These are phyloP conservation scores for Endomychus coccineus DNA, from an alignment of 2,888 invertebrate species.

Conservation along the genomic window DNA sequence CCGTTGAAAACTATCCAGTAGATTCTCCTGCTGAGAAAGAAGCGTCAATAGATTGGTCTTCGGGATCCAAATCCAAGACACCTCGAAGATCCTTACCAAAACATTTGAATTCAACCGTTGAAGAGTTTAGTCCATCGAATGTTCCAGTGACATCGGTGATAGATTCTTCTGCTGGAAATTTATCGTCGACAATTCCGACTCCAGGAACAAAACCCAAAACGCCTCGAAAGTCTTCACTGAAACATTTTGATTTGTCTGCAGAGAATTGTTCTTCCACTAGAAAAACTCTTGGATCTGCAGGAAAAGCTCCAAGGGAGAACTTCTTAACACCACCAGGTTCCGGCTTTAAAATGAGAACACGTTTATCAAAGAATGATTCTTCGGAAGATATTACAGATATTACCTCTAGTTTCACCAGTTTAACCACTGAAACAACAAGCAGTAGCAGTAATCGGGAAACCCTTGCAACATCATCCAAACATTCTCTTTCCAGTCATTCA, in stretches of 20 bases:
- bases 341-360: no score
- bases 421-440: not conserved
- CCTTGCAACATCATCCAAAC: no score
- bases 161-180: slow-evolving; percentile 4
- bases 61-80: not conserved
- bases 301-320: slow-evolving; percentile 3
- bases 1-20: no score
- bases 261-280: slow-evolving; percentile 1
- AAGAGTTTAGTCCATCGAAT: slow-evolving; percentile 1
- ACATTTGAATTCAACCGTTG: not conserved
- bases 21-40: not conserved
- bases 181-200: not conserved
- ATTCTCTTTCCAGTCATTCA: no score
- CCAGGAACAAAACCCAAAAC: not conserved
- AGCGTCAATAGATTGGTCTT: slow-evolving; percentile 6
- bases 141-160: not conserved
- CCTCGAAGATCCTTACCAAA: not conserved
- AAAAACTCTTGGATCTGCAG: slow-evolving; percentile 3
- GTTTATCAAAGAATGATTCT: no score
- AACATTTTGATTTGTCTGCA: slow-evolving; percentile 1
- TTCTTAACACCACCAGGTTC: no score
- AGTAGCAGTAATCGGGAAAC: not conserved
- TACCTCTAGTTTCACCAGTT: not conserved
- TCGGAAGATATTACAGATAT: no score
- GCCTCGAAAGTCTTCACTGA: not conserved